Evolutionary conservation across 2,797 vertebrate genomes (phyloP).

Genomic region (Synanceia verrucosa): DNA sequence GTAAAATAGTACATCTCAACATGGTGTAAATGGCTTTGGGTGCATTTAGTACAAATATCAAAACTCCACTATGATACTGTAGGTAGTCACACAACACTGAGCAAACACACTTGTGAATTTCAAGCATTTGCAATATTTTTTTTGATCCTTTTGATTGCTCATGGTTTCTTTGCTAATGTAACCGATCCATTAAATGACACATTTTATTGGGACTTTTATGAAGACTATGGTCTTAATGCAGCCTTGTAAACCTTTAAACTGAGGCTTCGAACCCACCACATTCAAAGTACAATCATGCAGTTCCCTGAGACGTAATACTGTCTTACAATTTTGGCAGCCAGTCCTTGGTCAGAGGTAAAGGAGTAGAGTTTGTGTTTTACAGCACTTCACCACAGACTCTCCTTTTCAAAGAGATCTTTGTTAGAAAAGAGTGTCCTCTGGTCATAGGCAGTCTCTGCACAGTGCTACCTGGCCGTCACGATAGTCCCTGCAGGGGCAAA

Average conservation of each 20-base stretch:
- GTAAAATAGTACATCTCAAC: conserved; percentile 78
- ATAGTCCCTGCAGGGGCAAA: conserved; percentile 94
- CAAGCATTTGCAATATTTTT: conserved; percentile 48
- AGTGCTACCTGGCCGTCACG: conserved; percentile 91
- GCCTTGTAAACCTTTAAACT: conserved; percentile 33
- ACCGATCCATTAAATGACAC: conserved; percentile 14
- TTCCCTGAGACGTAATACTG: conserved; percentile 74
- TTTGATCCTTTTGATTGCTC: conserved; percentile 37
- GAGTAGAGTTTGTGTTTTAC: conserved; percentile 19
- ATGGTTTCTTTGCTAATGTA: conserved; percentile 24
- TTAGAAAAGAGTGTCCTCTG: conserved; percentile 20
- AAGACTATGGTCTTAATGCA: conserved; percentile 23
- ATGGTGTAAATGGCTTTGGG: conserved; percentile 71
- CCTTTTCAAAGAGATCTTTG: background rate
- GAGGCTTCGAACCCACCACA: conserved; percentile 37
- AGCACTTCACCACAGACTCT: conserved; percentile 9
- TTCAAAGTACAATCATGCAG: conserved; percentile 76
- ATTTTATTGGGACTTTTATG: conserved; percentile 2
- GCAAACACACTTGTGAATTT: conserved; percentile 62
- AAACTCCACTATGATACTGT: conserved; percentile 62
- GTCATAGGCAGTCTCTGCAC: conserved; percentile 92
- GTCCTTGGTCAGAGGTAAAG: conserved; percentile 34
- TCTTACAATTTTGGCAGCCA: conserved; percentile 46
- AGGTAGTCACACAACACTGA: conserved; percentile 58
- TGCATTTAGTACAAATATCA: conserved; percentile 72